These are phyloP conservation scores for Apamea epomidion DNA, from an alignment of 2,888 invertebrate genomes.

Conservation along the genomic window DNA sequence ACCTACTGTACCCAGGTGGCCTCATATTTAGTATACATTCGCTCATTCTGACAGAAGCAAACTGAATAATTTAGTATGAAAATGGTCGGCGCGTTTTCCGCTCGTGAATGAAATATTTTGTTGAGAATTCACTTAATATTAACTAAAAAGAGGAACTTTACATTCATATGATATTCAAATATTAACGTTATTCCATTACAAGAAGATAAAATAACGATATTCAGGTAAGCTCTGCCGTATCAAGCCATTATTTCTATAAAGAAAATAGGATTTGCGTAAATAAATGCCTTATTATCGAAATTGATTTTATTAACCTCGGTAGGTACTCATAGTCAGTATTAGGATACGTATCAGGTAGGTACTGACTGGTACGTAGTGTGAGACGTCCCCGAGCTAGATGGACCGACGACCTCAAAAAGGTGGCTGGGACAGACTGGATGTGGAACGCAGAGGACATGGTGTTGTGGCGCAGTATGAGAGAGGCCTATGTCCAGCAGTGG, in stretches of 20 bases:
- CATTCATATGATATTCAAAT: conserved; percentile 29
- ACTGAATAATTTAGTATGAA: conserved; percentile 54
- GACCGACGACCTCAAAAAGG: background rate
- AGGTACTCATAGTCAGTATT: background rate
- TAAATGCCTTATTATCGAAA: background rate
- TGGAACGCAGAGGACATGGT: background rate
- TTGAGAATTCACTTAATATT: conserved; percentile 37
- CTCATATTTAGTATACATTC: conserved; percentile 38
- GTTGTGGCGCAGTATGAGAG: background rate
- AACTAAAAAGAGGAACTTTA: conserved; percentile 7
- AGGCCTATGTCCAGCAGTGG: background rate
- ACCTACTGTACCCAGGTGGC: conserved; percentile 33
- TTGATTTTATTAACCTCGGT: background rate
- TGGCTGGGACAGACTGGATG: background rate
- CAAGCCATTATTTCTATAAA: background rate
- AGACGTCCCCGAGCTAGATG: background rate
- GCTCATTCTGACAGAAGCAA: conserved; percentile 40
- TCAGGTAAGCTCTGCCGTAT: background rate
- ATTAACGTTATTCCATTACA: conserved; percentile 3
- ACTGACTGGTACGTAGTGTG: background rate
- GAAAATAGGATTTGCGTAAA: background rate
- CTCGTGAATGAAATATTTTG: conserved; percentile 37
- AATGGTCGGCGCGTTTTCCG: conserved; percentile 35
- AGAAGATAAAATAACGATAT: conserved; percentile 2
- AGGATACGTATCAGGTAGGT: background rate